A percentile compares a stretch with the other conserved stretches of the same genome.
phyloP scores from a whole-genome alignment of 2,888 invertebrate species.

The Xanthorhoe designata region DNA sequence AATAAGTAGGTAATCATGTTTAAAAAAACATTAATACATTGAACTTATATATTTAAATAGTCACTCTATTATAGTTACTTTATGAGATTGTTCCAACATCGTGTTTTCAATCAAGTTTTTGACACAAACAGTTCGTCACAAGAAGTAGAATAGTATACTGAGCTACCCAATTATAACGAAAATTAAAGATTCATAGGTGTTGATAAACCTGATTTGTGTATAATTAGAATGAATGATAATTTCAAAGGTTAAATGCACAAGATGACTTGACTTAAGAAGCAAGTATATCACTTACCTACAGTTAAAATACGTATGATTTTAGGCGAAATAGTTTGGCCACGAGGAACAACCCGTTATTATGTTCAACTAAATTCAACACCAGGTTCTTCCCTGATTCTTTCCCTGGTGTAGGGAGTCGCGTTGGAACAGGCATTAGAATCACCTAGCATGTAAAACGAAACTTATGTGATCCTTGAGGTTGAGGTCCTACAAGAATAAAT shows the following conservation, averaged over 20 bases:
- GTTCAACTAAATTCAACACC: too few relatives aligned
- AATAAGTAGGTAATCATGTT: neutral
- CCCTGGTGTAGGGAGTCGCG: too few relatives aligned
- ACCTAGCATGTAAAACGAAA: too few relatives aligned
- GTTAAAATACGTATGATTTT: neutral
- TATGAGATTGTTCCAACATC: neutral
- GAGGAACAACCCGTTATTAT: too few relatives aligned
- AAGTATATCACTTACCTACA: neutral
- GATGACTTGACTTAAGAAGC: neutral
- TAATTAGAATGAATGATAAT: conserved; percentile 10
- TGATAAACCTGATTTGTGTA: conserved; percentile 11
- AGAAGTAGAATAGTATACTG: conserved; percentile 9
- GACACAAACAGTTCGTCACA: conserved; percentile 9
- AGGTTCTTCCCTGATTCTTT: too few relatives aligned
- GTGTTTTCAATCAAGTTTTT: conserved; percentile 2
- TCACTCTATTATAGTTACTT: neutral
- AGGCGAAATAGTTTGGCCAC: too few relatives aligned
- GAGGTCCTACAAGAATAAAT: too few relatives aligned
- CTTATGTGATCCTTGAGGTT: too few relatives aligned
- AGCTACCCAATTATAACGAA: neutral
- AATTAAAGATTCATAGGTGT: conserved; percentile 14
- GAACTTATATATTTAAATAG: neutral
- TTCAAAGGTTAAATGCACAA: conserved; percentile 7
- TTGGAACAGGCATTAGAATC: too few relatives aligned
- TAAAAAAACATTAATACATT: neutral